These are phyloP conservation scores for Enhydra lutris DNA, from an alignment of 2,113 vertebrate species.

Conservation along the genomic window DNA sequence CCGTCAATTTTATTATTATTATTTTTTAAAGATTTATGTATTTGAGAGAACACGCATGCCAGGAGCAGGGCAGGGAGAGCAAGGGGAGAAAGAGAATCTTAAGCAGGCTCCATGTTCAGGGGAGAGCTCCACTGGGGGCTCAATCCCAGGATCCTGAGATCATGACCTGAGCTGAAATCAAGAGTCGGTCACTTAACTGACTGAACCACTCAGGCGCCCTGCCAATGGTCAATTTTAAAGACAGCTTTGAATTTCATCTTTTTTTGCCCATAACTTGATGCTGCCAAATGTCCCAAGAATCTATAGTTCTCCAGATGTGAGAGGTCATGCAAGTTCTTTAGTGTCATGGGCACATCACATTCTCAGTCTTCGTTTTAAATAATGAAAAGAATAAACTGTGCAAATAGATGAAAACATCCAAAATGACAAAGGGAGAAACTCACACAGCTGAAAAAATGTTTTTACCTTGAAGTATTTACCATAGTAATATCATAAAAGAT, in stretches of 20 bases:
- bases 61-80: neutral
- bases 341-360: neutral
- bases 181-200: neutral
- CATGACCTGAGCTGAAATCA: neutral
- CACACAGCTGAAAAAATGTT: conserved; percentile 11
- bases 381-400: neutral
- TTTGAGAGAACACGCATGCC: neutral
- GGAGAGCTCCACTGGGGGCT: neutral
- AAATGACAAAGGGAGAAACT: neutral
- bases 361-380: conserved; percentile 5
- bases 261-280: neutral
- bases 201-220: neutral
- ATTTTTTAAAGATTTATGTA: neutral
- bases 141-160: neutral
- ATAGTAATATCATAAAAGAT: conserved; percentile 43
- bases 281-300: neutral
- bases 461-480: neutral
- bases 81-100: neutral
- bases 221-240: neutral
- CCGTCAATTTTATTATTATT: neutral
- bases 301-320: neutral
- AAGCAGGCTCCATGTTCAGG: neutral
- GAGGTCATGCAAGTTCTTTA: neutral
- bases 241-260: neutral
- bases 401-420: conserved; percentile 9